These are phyloP conservation scores for Macrosiphum euphorbiae DNA, from an alignment of 2,888 invertebrate genomes.

Conservation along the genomic window DNA sequence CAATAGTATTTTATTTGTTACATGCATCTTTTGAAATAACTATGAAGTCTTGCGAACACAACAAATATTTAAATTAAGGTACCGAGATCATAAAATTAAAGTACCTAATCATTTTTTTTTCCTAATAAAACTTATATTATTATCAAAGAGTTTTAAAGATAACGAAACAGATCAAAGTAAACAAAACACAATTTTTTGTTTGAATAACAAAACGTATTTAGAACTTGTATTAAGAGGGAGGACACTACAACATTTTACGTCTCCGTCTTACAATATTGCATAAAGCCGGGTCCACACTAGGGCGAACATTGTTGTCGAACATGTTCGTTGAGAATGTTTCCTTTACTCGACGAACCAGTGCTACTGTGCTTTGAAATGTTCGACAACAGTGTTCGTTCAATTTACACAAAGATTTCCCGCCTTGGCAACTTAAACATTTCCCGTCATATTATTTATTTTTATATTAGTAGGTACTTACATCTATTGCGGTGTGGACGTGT, in stretches of 20 bases:
- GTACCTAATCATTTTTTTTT: too few relatives aligned
- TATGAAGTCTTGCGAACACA: neutral
- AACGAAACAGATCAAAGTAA: neutral
- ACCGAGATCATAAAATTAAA: neutral
- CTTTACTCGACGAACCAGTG: too few relatives aligned
- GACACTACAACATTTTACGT: neutral
- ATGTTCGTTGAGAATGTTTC: too few relatives aligned
- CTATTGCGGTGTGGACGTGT: too few relatives aligned
- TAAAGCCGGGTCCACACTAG: too few relatives aligned
- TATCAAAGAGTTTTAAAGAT: neutral
- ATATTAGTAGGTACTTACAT: too few relatives aligned
- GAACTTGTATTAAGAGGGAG: neutral
- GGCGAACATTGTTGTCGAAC: too few relatives aligned
- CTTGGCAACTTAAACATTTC: too few relatives aligned
- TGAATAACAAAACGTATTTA: neutral
- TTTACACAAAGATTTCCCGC: too few relatives aligned
- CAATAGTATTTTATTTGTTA: neutral
- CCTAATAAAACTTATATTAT: neutral
- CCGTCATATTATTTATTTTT: too few relatives aligned
- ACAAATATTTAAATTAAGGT: neutral
- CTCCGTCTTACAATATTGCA: neutral
- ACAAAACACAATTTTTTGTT: neutral
- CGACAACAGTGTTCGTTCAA: too few relatives aligned
- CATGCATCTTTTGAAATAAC: neutral
- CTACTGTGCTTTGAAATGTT: too few relatives aligned